Conservation (phyloP, 2,113 vertebrate species). For the Ranitomeya imitator region DNA sequence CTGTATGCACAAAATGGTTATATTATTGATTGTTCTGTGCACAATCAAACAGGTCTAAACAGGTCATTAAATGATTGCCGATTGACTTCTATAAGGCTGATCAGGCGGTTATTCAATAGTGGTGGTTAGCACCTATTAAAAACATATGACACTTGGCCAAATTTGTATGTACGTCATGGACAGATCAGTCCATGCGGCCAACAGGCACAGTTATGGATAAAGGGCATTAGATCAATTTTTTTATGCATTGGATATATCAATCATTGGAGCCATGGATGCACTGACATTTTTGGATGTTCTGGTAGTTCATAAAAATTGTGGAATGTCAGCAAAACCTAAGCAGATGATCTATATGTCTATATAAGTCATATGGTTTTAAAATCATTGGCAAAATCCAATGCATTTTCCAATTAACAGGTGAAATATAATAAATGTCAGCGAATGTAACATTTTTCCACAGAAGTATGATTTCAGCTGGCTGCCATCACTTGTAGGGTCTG, state of each 20-base stretch:
- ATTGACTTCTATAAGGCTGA: no score
- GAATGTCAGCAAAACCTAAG: not conserved
- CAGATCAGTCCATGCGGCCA: no score
- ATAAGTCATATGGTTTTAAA: not conserved
- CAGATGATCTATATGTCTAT: not conserved
- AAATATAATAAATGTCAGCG: constrained; percentile 46
- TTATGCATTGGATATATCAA: not conserved
- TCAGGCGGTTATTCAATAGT: no score
- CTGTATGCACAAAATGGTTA: no score
- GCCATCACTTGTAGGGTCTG: constrained; percentile 61
- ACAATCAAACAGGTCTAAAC: no score
- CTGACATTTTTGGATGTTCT: not conserved
- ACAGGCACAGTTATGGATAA: no score
- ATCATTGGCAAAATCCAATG: constrained; percentile 7
- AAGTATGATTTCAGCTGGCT: constrained; percentile 34
- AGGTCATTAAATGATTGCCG: no score
- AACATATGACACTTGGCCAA: no score
- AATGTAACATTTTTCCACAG: constrained; percentile 51
- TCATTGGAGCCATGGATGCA: not conserved
- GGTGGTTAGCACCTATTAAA: no score
- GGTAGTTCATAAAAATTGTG: not conserved
- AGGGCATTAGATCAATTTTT: not conserved
- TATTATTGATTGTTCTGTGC: no score
- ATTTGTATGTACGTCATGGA: no score
- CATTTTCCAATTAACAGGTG: not conserved